Evolutionary conservation across 2,797 vertebrate species (phyloP).

Genomic region (Danio tinwini): DNA sequence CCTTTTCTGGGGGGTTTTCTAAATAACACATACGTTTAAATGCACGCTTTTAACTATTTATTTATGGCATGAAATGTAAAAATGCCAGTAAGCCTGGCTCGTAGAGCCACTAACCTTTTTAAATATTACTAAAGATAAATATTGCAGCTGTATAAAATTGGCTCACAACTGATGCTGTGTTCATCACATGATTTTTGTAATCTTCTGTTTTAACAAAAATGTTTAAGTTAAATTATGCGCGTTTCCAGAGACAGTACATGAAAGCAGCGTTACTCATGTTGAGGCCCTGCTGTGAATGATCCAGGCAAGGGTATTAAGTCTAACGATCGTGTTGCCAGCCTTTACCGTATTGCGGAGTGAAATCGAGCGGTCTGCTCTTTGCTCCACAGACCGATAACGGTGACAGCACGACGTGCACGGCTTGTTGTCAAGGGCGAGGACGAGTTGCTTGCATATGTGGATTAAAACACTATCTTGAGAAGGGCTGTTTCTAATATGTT

Average conservation of each 20-base stretch:
- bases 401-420: not conserved
- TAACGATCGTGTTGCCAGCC: not conserved
- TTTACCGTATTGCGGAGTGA: not conserved
- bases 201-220: not conserved
- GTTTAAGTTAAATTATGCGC: not conserved
- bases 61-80: no score
- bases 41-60: no score
- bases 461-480: not conserved
- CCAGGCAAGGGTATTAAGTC: not conserved
- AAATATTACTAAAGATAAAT: no score
- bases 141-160: not conserved
- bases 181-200: not conserved
- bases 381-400: not conserved
- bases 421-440: not conserved
- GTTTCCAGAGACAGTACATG: not conserved
- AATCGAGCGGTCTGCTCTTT: conserved; percentile 6
- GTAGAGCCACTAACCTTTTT: no score
- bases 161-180: not conserved
- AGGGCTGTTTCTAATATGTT: not conserved
- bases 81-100: no score
- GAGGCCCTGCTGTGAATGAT: not conserved
- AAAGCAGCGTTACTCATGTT: not conserved
- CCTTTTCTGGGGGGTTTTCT: no score
- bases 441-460: not conserved
- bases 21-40: no score